phyloP scores from a whole-genome alignment of 2,888 invertebrate genomes.

The Galerucella calmariensis region DNA sequence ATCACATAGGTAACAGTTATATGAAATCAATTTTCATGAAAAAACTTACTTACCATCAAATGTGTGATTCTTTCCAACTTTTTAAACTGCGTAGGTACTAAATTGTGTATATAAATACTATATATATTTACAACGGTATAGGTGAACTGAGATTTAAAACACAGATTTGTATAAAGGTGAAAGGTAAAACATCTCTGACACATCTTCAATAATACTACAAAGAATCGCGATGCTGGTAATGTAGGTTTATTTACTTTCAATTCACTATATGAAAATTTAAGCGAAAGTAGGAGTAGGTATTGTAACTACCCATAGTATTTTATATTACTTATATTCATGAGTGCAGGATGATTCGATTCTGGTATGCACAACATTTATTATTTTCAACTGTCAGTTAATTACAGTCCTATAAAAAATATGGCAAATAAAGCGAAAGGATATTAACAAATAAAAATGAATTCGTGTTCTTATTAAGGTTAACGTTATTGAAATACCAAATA shows the following conservation, averaged over 20 bases:
- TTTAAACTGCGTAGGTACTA: neutral
- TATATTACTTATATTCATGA: slow-evolving; percentile 16
- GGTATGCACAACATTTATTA: neutral
- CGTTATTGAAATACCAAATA: too few species aligned
- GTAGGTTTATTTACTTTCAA: slow-evolving; percentile 20
- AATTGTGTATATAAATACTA: neutral
- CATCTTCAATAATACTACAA: neutral
- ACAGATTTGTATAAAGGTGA: slow-evolving; percentile 50
- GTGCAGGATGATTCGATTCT: slow-evolving; percentile 12
- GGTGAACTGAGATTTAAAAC: slow-evolving; percentile 34
- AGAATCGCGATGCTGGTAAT: slow-evolving; percentile 17
- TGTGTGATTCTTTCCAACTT: neutral
- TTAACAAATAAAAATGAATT: too few species aligned
- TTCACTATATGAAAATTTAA: slow-evolving; percentile 4
- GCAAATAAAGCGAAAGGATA: too few species aligned
- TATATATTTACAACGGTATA: neutral
- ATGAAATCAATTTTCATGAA: too few species aligned
- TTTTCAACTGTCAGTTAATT: too few species aligned
- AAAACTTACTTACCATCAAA: slow-evolving; percentile 3
- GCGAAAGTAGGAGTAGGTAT: slow-evolving; percentile 24
- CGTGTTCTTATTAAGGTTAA: too few species aligned
- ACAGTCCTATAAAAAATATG: too few species aligned
- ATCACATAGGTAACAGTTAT: neutral
- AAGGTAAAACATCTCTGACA: slow-evolving; percentile 47
- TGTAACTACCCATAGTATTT: slow-evolving; percentile 9